Conservation (phyloP, 2,797 vertebrate genomes). For the Diglossa cyanea region DNA sequence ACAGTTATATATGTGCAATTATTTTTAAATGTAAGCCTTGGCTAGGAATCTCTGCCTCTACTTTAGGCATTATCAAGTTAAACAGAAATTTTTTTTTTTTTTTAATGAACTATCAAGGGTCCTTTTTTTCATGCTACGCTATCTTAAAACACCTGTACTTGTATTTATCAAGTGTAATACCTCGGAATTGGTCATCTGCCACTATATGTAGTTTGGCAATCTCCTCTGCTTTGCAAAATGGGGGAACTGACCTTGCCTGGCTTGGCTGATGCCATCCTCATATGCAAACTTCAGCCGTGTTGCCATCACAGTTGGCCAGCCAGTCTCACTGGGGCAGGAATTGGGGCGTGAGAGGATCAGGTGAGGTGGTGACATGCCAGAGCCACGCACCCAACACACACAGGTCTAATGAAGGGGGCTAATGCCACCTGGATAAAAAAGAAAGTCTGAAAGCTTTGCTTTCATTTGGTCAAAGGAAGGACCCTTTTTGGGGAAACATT, state of each 20-base stretch:
- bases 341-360: neutral
- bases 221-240: neutral
- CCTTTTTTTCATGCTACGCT: accelerated
- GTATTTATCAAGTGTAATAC: neutral
- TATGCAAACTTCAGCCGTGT: accelerated
- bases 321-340: neutral
- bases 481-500: too few relatives aligned
- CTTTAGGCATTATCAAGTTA: neutral
- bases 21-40: neutral
- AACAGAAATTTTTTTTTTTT: neutral
- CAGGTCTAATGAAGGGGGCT: accelerated
- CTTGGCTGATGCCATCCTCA: neutral
- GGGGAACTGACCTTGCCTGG: neutral
- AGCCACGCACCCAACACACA: accelerated
- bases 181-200: neutral
- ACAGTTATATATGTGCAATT: neutral
- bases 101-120: neutral
- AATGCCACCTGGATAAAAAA: neutral
- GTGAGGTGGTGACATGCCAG: neutral
- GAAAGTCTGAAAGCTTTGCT: neutral
- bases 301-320: neutral
- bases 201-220: neutral
- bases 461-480: neutral
- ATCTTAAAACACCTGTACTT: neutral
- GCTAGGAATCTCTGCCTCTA: neutral